These are phyloP conservation scores for Oncorhynchus mykiss DNA, from an alignment of 2,113 vertebrate genomes.

Conservation along the genomic window DNA sequence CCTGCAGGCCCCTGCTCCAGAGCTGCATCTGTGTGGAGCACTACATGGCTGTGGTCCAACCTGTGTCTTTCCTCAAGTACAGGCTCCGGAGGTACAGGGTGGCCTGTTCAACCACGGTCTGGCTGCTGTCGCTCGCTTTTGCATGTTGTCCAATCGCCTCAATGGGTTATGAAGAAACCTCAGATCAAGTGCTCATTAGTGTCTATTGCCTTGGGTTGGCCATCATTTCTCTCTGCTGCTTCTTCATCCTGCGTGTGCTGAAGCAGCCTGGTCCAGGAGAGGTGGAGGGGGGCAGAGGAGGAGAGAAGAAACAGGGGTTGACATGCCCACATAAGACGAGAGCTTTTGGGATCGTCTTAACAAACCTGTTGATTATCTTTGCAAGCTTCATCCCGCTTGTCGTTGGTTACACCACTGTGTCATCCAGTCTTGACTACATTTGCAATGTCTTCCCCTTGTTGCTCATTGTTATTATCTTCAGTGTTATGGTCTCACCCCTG, in stretches of 20 bases:
- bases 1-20: no score
- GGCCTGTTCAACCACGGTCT: not conserved
- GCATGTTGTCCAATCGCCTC: not conserved
- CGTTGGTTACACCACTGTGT: no score
- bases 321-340: conserved; percentile 1
- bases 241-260: not conserved
- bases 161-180: fast-evolving
- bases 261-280: not conserved
- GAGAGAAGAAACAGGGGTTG: not conserved
- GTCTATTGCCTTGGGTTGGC: not conserved
- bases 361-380: not conserved
- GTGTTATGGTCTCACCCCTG: not conserved
- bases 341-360: conserved; percentile 8
- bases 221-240: not conserved
- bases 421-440: no score
- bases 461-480: no score
- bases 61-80: conserved; percentile 11
- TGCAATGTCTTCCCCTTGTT: no score
- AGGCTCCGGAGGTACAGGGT: conserved; percentile 12
- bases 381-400: not conserved
- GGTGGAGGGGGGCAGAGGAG: not conserved
- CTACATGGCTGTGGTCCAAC: conserved; percentile 20
- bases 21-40: conserved; percentile 13
- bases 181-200: not conserved
- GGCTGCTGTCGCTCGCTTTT: not conserved